Conservation (phyloP, 2,888 invertebrate species). For the Caenorhabditis japonica region DNA sequence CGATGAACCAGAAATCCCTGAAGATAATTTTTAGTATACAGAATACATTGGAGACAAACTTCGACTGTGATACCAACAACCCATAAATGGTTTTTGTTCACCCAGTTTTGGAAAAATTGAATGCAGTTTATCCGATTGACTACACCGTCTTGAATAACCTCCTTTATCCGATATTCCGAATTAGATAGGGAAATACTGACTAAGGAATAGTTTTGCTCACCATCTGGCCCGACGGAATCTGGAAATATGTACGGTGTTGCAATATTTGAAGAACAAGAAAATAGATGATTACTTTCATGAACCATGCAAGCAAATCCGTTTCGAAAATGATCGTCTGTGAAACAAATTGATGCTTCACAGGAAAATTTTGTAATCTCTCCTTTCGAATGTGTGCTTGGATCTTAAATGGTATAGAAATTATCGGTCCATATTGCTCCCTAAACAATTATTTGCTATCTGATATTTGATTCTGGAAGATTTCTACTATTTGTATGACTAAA, state of each 20-base stretch:
- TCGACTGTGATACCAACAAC: slow-evolving; percentile 54
- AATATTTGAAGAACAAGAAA: too few relatives aligned
- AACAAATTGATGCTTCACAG: slow-evolving; percentile 54
- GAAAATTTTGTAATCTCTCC: slow-evolving; percentile 24
- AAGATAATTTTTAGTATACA: slow-evolving; percentile 1
- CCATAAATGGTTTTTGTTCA: slow-evolving; percentile 31
- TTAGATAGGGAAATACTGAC: slow-evolving; percentile 20
- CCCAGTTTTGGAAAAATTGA: slow-evolving; percentile 28
- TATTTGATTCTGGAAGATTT: too few relatives aligned
- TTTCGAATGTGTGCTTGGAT: slow-evolving; percentile 30
- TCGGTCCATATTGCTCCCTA: too few relatives aligned
- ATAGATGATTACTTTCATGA: slow-evolving; percentile 29
- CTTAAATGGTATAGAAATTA: too few relatives aligned
- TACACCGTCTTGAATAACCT: slow-evolving; percentile 34
- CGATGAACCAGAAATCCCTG: slow-evolving; percentile 66
- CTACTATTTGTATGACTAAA: too few relatives aligned
- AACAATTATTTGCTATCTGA: too few relatives aligned
- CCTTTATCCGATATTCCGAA: slow-evolving; percentile 22
- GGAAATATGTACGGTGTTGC: background rate
- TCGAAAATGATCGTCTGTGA: slow-evolving; percentile 38
- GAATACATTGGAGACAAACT: too few relatives aligned
- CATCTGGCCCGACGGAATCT: slow-evolving; percentile 27
- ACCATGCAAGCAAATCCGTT: slow-evolving; percentile 50
- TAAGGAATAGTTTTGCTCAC: slow-evolving; percentile 25
- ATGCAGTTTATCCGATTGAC: slow-evolving; percentile 42